Conservation (phyloP, 35 echinoderm and acorn worm genomes). For the Ophioderma brevispina region DNA sequence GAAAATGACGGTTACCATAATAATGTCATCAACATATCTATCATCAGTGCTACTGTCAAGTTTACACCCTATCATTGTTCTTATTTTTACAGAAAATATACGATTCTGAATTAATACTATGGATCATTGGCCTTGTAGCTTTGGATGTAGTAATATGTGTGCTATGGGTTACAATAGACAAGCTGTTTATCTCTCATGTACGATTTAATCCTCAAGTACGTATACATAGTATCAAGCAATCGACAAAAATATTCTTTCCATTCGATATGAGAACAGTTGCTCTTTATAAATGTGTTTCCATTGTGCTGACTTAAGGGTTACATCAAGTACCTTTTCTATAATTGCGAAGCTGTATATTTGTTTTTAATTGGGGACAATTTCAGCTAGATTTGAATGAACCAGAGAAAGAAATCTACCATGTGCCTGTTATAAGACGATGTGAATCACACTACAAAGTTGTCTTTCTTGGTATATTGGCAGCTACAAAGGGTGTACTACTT, state of each 20-base stretch:
- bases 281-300: too few relatives aligned
- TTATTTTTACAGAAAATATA: background rate
- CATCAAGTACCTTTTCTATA: too few relatives aligned
- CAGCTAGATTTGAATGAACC: constrained; percentile 18
- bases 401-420: constrained; percentile 24
- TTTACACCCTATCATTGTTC: too few relatives aligned
- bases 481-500: constrained; percentile 12
- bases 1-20: too few relatives aligned
- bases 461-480: background rate
- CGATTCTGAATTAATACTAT: constrained; percentile 1
- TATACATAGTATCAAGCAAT: too few relatives aligned
- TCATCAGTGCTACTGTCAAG: too few relatives aligned
- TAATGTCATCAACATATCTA: too few relatives aligned
- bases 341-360: too few relatives aligned
- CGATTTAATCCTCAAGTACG: background rate
- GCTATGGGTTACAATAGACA: background rate
- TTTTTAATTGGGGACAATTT: background rate
- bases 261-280: too few relatives aligned
- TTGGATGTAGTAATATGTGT: background rate
- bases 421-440: constrained; percentile 5
- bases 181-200: background rate
- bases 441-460: background rate
- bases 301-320: too few relatives aligned
- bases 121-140: background rate
- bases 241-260: too few relatives aligned